Evolutionary conservation across 2,113 vertebrate species (phyloP).

Genomic region (Lontra canadensis): DNA sequence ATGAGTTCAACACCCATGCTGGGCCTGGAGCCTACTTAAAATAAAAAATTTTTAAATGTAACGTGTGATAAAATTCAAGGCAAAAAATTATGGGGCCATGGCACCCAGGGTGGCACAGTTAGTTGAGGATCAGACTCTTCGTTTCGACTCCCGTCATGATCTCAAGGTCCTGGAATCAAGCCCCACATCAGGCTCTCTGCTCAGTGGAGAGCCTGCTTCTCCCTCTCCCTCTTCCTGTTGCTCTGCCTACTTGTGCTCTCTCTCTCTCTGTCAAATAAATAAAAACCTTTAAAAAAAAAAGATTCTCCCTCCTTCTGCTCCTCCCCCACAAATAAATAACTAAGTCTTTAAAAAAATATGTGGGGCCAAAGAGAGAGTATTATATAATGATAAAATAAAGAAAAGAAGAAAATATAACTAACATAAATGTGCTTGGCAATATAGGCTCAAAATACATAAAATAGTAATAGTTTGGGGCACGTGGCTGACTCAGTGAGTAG

Average conservation of each 20-base stretch:
- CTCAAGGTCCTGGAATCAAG: too few relatives aligned
- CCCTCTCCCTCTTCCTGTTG: too few relatives aligned
- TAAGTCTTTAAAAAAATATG: neutral
- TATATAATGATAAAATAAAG: slow-evolving; percentile 15
- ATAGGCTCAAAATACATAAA: neutral
- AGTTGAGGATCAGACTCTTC: too few relatives aligned
- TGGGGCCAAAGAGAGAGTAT: neutral
- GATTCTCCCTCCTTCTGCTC: neutral
- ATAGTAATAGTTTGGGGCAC: neutral
- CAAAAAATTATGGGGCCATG: neutral
- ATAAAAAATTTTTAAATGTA: neutral
- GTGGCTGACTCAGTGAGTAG: neutral
- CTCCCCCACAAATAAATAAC: neutral
- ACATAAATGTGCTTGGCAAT: neutral
- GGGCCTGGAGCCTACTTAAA: neutral
- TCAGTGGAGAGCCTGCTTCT: too few relatives aligned
- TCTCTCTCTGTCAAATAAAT: too few relatives aligned
- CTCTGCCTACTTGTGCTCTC: too few relatives aligned
- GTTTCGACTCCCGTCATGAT: too few relatives aligned
- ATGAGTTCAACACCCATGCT: neutral
- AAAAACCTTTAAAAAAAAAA: too few relatives aligned
- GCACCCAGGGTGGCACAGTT: neutral
- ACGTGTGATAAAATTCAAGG: neutral
- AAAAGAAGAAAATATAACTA: neutral
- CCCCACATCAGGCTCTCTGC: too few relatives aligned